Percentiles rank a stretch among this genome's conserved stretches.
phyloP scores from a whole-genome alignment of 2,113 vertebrate species.

The Tragelaphus buxtoni region DNA sequence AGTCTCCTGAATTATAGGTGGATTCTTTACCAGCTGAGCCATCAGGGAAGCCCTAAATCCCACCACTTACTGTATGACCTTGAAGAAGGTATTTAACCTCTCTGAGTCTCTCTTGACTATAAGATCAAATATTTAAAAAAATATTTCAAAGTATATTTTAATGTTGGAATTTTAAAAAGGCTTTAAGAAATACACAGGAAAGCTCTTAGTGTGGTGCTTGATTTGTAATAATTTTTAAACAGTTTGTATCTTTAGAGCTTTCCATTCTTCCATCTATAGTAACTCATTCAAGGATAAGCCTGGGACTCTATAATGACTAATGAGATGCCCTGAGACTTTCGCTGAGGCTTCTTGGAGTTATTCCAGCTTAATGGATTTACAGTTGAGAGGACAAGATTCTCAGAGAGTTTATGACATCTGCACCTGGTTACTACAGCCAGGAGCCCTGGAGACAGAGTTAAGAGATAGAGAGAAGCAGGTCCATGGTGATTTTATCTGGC shows the following conservation, averaged over 20 bases:
- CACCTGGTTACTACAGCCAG: not conserved
- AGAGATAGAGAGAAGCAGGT: not conserved
- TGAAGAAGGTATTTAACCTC: not conserved
- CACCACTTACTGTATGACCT: not conserved
- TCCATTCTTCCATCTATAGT: not conserved
- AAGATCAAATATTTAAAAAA: not conserved
- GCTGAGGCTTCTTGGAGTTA: not conserved
- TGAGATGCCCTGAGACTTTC: not conserved
- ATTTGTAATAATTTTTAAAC: not conserved
- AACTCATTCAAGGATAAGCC: not conserved
- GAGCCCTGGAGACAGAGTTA: not conserved
- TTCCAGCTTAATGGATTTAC: not conserved
- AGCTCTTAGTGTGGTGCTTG: not conserved
- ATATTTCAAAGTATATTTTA: not conserved
- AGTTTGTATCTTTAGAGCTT: not conserved
- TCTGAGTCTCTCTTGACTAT: not conserved
- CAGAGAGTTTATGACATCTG: not conserved
- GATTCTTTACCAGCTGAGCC: not conserved
- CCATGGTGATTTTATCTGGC: not conserved
- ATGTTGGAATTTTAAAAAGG: not conserved
- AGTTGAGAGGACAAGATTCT: not conserved
- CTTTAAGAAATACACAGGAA: not conserved
- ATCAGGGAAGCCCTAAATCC: not conserved
- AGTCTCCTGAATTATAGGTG: not conserved
- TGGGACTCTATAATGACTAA: not conserved